Percentiles rank a stretch among this genome's conserved stretches.
Evolutionary conservation across 2,888 invertebrate species (phyloP).

Genomic region (Toxonevra muliebris): DNA sequence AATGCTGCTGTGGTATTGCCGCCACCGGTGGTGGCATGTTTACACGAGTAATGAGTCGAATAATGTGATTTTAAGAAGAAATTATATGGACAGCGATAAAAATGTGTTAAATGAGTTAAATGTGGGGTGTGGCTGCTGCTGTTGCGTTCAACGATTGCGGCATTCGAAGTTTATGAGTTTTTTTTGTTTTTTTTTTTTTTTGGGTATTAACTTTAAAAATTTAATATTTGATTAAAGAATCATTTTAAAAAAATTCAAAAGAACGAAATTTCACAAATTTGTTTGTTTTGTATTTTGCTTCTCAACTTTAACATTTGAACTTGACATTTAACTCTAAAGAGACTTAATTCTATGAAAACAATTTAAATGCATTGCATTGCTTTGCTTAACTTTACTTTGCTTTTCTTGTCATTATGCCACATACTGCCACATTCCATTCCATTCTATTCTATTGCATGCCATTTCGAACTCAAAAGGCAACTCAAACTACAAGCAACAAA

Average conservation of each 20-base stretch:
- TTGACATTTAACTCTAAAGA: slow-evolving; percentile 53
- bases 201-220: neutral
- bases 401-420: neutral
- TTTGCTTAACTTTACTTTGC: no score
- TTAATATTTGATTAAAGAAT: slow-evolving; percentile 15
- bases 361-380: slow-evolving; percentile 41
- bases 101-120: slow-evolving; percentile 5
- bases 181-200: neutral
- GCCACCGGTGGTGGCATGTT: neutral
- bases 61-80: neutral
- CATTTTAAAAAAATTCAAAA: slow-evolving; percentile 17
- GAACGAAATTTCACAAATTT: neutral
- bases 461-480: slow-evolving; percentile 27
- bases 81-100: neutral
- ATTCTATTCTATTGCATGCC: slow-evolving; percentile 4
- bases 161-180: neutral
- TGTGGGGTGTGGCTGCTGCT: slow-evolving; percentile 11
- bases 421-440: slow-evolving; percentile 14
- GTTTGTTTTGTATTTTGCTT: slow-evolving; percentile 39
- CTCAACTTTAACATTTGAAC: slow-evolving; percentile 57
- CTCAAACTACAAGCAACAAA: slow-evolving; percentile 5
- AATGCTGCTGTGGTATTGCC: neutral
- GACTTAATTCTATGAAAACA: slow-evolving; percentile 52
- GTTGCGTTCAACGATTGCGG: neutral
- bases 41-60: slow-evolving; percentile 18